phyloP scores from a whole-genome alignment of 2,888 invertebrate species.

The Ennomos erosarius region DNA sequence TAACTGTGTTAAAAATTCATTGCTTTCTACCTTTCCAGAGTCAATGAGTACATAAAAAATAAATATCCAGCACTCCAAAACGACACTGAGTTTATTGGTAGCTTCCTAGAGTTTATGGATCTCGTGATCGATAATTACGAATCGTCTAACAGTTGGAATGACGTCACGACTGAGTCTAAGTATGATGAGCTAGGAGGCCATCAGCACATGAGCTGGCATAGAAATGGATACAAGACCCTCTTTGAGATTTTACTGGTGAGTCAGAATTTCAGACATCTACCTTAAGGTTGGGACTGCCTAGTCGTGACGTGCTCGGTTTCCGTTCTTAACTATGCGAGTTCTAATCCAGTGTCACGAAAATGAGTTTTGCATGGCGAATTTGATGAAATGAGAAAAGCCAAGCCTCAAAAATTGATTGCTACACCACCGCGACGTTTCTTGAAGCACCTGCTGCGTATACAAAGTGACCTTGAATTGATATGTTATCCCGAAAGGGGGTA shows the following conservation, averaged over 20 bases:
- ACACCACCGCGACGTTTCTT: too few relatives aligned
- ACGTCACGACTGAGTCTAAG: conserved; percentile 50
- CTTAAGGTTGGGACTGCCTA: not conserved
- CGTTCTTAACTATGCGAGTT: too few relatives aligned
- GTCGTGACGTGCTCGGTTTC: too few relatives aligned
- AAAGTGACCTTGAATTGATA: too few relatives aligned
- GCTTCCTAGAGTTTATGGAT: conserved; percentile 55
- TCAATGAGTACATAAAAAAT: conserved; percentile 48
- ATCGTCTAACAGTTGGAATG: conserved; percentile 61
- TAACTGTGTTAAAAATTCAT: too few relatives aligned
- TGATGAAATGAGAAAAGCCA: too few relatives aligned
- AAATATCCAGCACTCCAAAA: conserved; percentile 47
- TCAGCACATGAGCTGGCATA: conserved; percentile 62
- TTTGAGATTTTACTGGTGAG: conserved; percentile 58
- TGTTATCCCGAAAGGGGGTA: too few relatives aligned
- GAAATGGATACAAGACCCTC: conserved; percentile 58
- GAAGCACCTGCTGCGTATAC: too few relatives aligned
- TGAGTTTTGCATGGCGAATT: too few relatives aligned
- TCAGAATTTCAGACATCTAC: not conserved
- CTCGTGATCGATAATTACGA: conserved; percentile 56
- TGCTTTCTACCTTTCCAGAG: conserved; percentile 46
- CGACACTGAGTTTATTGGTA: conserved; percentile 53
- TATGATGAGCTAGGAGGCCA: conserved; percentile 55
- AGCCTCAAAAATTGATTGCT: too few relatives aligned
- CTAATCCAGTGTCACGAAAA: too few relatives aligned